phyloP scores from a whole-genome alignment of 2,888 invertebrate species.

The Acleris sparsana region DNA sequence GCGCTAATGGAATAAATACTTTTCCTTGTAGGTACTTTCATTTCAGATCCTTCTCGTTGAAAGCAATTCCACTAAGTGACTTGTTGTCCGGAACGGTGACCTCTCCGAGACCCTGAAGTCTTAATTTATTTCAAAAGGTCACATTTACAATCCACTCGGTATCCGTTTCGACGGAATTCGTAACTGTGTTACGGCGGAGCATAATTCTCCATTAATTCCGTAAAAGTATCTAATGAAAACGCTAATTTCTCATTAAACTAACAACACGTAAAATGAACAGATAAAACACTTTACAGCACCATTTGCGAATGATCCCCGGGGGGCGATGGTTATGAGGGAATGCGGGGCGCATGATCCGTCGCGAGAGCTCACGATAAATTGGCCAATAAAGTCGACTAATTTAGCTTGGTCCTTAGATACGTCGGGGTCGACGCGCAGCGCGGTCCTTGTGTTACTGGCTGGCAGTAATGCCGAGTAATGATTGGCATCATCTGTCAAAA shows the following conservation, averaged over 20 bases:
- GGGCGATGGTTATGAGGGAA: not conserved
- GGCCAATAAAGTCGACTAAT: conserved; percentile 28
- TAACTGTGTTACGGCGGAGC: conserved; percentile 28
- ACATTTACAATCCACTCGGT: conserved; percentile 24
- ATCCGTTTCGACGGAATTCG: conserved; percentile 10
- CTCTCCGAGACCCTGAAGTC: not conserved
- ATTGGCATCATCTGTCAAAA: conserved; percentile 38
- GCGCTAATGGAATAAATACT: conserved; percentile 26
- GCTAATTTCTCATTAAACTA: conserved; percentile 38
- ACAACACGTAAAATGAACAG: conserved; percentile 37
- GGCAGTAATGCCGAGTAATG: conserved; percentile 36
- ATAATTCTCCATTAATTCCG: conserved; percentile 34
- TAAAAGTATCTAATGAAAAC: conserved; percentile 37
- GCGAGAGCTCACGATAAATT: conserved; percentile 22
- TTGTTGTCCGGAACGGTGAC: not conserved
- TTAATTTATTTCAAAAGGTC: conserved; percentile 5
- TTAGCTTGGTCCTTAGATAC: not conserved
- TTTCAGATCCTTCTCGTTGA: conserved; percentile 5
- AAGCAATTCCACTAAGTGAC: conserved; percentile 15
- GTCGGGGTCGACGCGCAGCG: not conserved
- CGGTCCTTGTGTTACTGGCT: not conserved
- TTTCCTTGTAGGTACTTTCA: not conserved
- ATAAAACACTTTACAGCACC: conserved; percentile 37
- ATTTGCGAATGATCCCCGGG: not conserved
- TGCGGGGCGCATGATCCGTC: conserved; percentile 7